Base-by-base conservation (phyloP, 2,113 vertebrate species). In the Chloroceryle aenea region DNA sequence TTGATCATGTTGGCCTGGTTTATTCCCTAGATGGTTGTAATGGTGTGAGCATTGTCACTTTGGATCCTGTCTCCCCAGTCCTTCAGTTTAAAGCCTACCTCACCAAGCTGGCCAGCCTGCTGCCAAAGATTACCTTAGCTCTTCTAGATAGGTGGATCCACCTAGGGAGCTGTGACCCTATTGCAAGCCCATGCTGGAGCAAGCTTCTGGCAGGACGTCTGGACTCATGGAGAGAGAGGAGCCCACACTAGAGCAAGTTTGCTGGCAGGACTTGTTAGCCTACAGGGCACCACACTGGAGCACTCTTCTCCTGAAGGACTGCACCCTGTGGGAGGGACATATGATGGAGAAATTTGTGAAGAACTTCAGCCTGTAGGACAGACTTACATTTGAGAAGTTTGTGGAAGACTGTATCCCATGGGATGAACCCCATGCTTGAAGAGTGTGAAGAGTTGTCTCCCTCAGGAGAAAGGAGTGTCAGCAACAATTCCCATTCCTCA, bases 331-430 rank as follows among this genome's bases (percentile, higher is more conserved):
- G 85, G 12, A 58, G 3, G 15, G 25, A 38, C 61, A 13, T 17
- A 27, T 0, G 0, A 27, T 47, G 40, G 29, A 7, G 22, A 27
- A 40, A 12, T 23, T 13, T 0, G 0, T 27, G 36, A 75, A 38
- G 36, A 75, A 34, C 16, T 73, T 40, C 14, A 75, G 68, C 6
- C 56, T 4, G 0, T 12, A 10, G 38, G 56, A 80, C 66, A 40
- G 14, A 47, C n/a, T 19, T 5, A 20, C 0, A 3, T 9, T 72
- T 25, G n/a, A 77, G 71, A 62, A 52, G 15, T 32, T 16, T 7
- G 3, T 56, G 36, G 23, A 50, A 6, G 4, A 66, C 12, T 55
- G 7, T 38, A 11, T 67, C 30, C 40, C 2, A 4, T 61, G 68
- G 12, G 12, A 74, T 34, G 45, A 14, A 10, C 6, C 9, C 11